Evolutionary conservation across 2,797 vertebrate species (phyloP).

Genomic region (Rhabdomys pumilio): DNA sequence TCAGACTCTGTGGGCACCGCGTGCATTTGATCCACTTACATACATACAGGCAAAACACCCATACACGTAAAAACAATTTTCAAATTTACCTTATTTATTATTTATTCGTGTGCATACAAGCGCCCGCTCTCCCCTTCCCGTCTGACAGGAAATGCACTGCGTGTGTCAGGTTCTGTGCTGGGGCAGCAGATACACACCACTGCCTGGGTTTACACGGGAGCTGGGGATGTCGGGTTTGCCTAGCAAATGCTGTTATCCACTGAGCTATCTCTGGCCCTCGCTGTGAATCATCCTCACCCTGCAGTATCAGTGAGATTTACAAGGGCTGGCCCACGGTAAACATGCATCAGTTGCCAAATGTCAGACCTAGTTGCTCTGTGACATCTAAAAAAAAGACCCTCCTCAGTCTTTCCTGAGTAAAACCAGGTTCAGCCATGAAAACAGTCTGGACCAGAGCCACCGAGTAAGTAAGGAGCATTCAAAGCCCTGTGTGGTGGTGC

Average conservation of each 20-base stretch:
- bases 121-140: fast-evolving
- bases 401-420: not conserved
- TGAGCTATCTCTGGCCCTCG: not conserved
- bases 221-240: not conserved
- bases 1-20: not conserved
- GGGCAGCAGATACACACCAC: not conserved
- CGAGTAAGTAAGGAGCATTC: not conserved
- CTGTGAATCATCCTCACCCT: not conserved
- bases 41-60: not conserved
- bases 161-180: not conserved
- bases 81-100: not conserved
- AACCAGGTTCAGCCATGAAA: not conserved
- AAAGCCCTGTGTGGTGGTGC: not conserved
- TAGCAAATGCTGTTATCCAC: not conserved
- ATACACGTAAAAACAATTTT: not conserved
- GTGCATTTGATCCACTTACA: not conserved
- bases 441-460: not conserved
- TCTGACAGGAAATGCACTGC: no score
- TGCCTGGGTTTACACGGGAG: not conserved
- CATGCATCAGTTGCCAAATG: not conserved
- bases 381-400: constrained; percentile 42
- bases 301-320: not conserved
- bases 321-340: not conserved
- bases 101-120: not conserved
- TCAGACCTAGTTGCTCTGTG: constrained; percentile 20